These are phyloP conservation scores for Metallyticus violacea DNA, from an alignment of 2,888 invertebrate genomes.

Conservation along the genomic window DNA sequence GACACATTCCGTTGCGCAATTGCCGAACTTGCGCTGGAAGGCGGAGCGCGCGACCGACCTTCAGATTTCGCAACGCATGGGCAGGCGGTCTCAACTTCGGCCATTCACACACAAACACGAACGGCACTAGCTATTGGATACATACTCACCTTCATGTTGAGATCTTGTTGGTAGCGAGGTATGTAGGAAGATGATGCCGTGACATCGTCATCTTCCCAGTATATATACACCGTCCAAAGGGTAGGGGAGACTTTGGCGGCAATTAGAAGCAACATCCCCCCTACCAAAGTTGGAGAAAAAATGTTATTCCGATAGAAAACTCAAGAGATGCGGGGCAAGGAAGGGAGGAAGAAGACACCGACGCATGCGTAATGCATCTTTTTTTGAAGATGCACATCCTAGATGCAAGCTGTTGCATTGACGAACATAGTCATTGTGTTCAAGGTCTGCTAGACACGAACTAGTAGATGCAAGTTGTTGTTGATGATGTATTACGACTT, in stretches of 20 bases:
- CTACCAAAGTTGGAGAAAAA: neutral
- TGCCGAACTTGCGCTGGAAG: neutral
- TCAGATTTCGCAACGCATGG: neutral
- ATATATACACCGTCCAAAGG: neutral
- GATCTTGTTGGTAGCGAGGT: neutral
- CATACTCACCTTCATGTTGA: neutral
- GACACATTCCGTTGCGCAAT: neutral
- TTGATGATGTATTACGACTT: neutral
- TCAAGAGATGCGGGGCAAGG: neutral
- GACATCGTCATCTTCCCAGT: neutral
- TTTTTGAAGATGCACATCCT: neutral
- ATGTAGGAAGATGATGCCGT: neutral
- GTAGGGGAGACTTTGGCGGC: neutral
- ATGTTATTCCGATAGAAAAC: neutral
- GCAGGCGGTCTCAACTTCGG: too few relatives aligned
- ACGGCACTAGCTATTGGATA: neutral
- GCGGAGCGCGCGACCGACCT: neutral
- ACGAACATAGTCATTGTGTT: neutral
- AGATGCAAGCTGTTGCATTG: neutral
- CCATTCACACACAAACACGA: neutral
- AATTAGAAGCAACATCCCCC: neutral
- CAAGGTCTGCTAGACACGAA: neutral
- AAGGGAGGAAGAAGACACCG: neutral
- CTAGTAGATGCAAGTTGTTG: neutral
- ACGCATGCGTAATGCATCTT: neutral